Base-by-base conservation (phyloP, 2,888 invertebrate genomes). In the Crossocerus cetratus region DNA sequence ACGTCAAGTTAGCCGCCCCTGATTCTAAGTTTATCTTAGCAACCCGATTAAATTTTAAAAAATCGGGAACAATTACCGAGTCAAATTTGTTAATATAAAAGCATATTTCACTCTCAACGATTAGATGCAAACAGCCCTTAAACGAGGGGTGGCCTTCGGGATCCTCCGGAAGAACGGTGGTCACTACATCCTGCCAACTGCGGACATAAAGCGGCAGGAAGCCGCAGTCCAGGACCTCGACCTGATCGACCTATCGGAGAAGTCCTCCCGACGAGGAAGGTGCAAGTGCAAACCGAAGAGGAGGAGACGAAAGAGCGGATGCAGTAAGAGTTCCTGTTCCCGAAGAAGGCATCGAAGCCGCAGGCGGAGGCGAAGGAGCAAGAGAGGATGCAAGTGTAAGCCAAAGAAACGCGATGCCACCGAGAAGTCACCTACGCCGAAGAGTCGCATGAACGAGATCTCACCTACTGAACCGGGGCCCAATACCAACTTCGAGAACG, bases 81-180 rank as follows among this genome's bases (percentile, higher is more conserved):
- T 43, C 4, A 43, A 43, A 8, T 43, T 43, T 43, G 43, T 8
- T 8, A 43, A 32, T 32, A 32, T 0, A 11, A 32, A 32, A 32
- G 32, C 5, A 8, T 32, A 32, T 32, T 8, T 32, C 8, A 11
- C 32, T 32, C 32, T 54, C 20, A 3, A 11, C 14, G 3, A 18
- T 49, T 62, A 87, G 87, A 76, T 84, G 72, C 77, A 74, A n/a
- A 72, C 81, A 2, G 84, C 82, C 0, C 62, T 87, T 42, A 86
- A 86, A 62, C 86, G 87, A 2, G 87, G 86, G 3, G 81, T 84
- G 0, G 76, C 79, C 0, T 83, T 80, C 32, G 87, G 87, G 0
- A 84, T 86, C 21, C 64, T 87, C 42, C 80, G 72, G 66, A 82
- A 81, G n/a, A 69, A 72, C 11, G 78, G 74, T 0, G 76, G 72